Base-by-base conservation (phyloP, 2,113 vertebrate species). In the Chloroceryle aenea region DNA sequence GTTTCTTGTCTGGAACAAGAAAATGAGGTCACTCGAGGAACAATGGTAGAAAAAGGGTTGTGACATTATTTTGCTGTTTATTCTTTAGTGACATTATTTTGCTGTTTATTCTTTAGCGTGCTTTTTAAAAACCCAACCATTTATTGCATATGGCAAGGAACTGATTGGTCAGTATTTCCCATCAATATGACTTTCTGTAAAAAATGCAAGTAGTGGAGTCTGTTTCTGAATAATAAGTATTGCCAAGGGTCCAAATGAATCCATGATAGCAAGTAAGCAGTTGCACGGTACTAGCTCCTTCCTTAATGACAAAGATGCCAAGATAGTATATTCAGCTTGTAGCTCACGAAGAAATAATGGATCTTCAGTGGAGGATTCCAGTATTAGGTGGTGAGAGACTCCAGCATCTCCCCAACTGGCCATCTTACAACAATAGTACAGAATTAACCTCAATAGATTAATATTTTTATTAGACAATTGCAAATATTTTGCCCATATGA, bases 401-500 rank as follows among this genome's bases (percentile, higher is more conserved):
- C 13, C 64, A 78, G 23, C 34, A 67, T 84, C 68, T 89, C 53
- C 71, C 67, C 58, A 42, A 2, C 19, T 40, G 55, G 38, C 73
- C 4, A 2, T 90, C 93, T 86, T 64, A 67, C 34, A 86, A 42
- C 38, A 55, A 77, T 38, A 85, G 22, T 34, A 92, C 27, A 66
- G 10, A 26, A 71, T 77, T 88, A 90, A 25, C 29, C 84, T 74
- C 50, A 67, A 62, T 34, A 42, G 79, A 71, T 90, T 92, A 73
- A 83, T 88, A 42, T 59, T 89, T 83, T 93, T 90, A n/a, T 90
- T 86, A 81, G 50, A 47, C 25, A 74, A 38, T 63, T 90, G 18
- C 85, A 94, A 86, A 55, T 92, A 90, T 84, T 95, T 95, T 93
- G 38, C 68, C 53, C 43, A 29, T 48, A 71, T 87, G 69, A 45